Conservation (phyloP, 2,888 invertebrate species). For the Myopa testacea region DNA sequence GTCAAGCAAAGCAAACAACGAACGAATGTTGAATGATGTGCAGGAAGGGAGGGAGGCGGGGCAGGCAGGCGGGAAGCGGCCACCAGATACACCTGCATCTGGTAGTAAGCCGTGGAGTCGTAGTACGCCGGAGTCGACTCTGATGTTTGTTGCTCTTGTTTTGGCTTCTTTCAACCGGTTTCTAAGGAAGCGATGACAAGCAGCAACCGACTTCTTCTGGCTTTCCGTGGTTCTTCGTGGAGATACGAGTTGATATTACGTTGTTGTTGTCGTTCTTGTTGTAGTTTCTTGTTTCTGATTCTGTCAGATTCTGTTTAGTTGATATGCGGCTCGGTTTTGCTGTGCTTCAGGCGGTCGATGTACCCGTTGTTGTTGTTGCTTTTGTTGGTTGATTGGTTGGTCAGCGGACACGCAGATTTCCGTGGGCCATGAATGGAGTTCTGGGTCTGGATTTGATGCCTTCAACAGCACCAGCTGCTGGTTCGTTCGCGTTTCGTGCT, state of each 20-base stretch:
- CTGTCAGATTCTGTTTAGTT: constrained; percentile 19
- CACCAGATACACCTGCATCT: constrained; percentile 37
- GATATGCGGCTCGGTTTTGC: background rate
- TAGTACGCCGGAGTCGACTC: constrained; percentile 12
- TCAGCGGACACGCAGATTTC: background rate
- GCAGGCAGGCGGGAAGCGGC: background rate
- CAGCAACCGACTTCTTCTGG: constrained; percentile 11
- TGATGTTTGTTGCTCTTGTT: constrained; percentile 33
- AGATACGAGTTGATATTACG: constrained; percentile 24
- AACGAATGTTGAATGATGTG: constrained; percentile 16
- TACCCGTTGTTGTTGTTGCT: background rate
- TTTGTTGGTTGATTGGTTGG: constrained; percentile 22
- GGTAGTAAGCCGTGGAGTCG: background rate
- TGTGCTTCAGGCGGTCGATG: no score
- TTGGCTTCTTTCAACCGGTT: constrained; percentile 55
- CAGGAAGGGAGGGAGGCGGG: background rate
- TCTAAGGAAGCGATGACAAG: constrained; percentile 55
- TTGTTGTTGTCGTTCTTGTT: constrained; percentile 16
- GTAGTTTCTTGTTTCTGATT: constrained; percentile 25
- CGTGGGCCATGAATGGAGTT: background rate
- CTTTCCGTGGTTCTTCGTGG: background rate
- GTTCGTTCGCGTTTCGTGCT: background rate
- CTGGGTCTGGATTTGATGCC: background rate
- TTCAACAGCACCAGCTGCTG: background rate
- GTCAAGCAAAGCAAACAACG: background rate